Percentiles rank a stretch among this genome's conserved stretches.
Conservation (phyloP, 1,140 invertebrate species). For the Eubasilissa regina region DNA sequence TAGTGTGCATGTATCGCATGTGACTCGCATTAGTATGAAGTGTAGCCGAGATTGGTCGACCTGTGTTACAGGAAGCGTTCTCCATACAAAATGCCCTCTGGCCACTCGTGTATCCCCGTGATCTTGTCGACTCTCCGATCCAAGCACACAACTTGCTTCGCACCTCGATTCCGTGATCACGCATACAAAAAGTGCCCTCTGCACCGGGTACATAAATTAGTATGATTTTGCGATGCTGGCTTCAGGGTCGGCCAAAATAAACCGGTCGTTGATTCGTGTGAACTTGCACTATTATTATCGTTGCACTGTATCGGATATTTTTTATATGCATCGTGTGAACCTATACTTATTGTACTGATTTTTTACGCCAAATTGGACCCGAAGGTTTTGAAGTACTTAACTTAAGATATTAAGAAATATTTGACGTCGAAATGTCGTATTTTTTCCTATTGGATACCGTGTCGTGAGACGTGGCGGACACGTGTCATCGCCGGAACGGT, state of each 20-base stretch:
- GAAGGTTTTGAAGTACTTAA: too few relatives aligned
- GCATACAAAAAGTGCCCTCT: neutral
- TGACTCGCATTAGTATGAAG: neutral
- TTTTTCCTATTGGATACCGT: too few relatives aligned
- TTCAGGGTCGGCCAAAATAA: constrained; percentile 33
- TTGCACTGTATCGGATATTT: constrained; percentile 33
- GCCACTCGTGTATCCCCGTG: constrained; percentile 26
- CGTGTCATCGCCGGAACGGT: too few relatives aligned
- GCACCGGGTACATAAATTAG: neutral
- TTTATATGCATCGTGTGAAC: constrained; percentile 32
- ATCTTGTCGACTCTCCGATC: constrained; percentile 32
- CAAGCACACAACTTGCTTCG: neutral
- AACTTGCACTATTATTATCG: constrained; percentile 36
- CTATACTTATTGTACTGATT: constrained; percentile 21
- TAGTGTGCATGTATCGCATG: neutral
- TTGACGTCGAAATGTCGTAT: too few relatives aligned
- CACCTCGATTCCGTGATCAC: neutral
- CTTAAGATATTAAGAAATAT: too few relatives aligned
- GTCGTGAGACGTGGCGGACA: too few relatives aligned
- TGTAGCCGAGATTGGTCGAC: constrained; percentile 5
- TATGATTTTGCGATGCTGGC: neutral
- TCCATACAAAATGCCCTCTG: constrained; percentile 34
- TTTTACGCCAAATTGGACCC: constrained; percentile 10
- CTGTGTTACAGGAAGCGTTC: constrained; percentile 25
- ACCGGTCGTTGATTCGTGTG: constrained; percentile 41